These are phyloP conservation scores for Drosophila fungiperda DNA, from an alignment of 2,888 invertebrate species.

Conservation along the genomic window DNA sequence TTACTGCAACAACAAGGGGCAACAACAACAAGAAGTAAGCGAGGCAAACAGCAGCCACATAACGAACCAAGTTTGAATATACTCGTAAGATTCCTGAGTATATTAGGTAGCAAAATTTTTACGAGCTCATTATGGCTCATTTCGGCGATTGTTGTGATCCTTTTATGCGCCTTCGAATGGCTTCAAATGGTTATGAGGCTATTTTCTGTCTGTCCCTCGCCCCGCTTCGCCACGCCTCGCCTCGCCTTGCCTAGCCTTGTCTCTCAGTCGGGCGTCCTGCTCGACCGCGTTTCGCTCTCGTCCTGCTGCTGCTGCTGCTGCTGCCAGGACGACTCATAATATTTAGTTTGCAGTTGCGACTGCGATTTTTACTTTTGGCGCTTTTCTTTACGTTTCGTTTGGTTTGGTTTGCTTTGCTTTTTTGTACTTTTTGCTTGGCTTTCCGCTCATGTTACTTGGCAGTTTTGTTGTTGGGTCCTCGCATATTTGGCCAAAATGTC, in stretches of 20 bases:
- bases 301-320: slow-evolving; percentile 21
- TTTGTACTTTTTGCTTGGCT: slow-evolving; percentile 54
- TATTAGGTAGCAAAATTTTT: slow-evolving; percentile 86
- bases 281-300: slow-evolving; percentile 36
- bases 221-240: not conserved
- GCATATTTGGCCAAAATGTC: slow-evolving; percentile 75
- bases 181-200: slow-evolving; percentile 85
- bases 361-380: slow-evolving; percentile 75
- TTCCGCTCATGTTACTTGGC: slow-evolving; percentile 61
- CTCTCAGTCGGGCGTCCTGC: slow-evolving; percentile 36
- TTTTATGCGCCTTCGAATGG: slow-evolving; percentile 85
- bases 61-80: slow-evolving; percentile 80
- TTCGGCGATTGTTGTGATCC: slow-evolving; percentile 86
- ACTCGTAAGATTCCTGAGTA: slow-evolving; percentile 84
- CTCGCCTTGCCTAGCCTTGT: slow-evolving; percentile 34
- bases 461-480: slow-evolving; percentile 52
- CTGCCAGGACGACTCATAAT: slow-evolving; percentile 52
- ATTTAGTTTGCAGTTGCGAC: slow-evolving; percentile 80
- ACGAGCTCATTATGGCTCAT: slow-evolving; percentile 86
- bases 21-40: not conserved
- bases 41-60: slow-evolving; percentile 51
- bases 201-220: slow-evolving; percentile 67
- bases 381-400: slow-evolving; percentile 50
- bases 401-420: slow-evolving; percentile 38
- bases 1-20: slow-evolving; percentile 12